Evolutionary conservation across 2,888 invertebrate genomes (phyloP).

Genomic region (Stenodema calcarata): DNA sequence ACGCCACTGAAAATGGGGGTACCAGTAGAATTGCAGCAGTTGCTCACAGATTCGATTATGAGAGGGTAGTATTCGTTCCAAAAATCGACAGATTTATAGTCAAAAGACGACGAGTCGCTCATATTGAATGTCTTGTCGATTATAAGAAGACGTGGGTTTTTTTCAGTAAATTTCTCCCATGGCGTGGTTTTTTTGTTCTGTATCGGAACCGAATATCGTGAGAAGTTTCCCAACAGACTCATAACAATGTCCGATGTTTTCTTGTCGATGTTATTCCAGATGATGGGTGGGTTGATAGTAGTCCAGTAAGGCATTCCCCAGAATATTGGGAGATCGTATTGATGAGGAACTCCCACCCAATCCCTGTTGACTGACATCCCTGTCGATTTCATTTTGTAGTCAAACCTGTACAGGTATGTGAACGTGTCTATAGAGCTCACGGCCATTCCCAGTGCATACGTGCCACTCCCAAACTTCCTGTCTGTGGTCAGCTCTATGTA

Average conservation of each 20-base stretch:
- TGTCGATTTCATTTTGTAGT: constrained; percentile 63
- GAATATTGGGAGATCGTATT: constrained; percentile 80
- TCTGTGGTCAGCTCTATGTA: constrained; percentile 78
- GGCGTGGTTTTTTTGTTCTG: constrained; percentile 73
- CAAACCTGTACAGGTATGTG: constrained; percentile 78
- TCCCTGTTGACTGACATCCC: constrained; percentile 73
- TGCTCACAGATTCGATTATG: constrained; percentile 74
- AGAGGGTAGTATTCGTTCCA: constrained; percentile 86
- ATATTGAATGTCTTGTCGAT: constrained; percentile 80
- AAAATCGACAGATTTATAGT: constrained; percentile 80
- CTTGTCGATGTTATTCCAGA: constrained; percentile 79
- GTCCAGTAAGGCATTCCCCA: constrained; percentile 82
- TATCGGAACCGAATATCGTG: constrained; percentile 71
- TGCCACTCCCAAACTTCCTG: constrained; percentile 75
- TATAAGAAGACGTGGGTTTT: constrained; percentile 74
- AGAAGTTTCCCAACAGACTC: constrained; percentile 82
- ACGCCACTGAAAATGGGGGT: not conserved
- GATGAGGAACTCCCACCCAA: constrained; percentile 82
- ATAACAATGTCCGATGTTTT: constrained; percentile 80
- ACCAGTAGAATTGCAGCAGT: constrained; percentile 72
- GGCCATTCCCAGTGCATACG: constrained; percentile 72
- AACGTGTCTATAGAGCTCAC: constrained; percentile 65
- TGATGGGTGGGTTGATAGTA: constrained; percentile 63
- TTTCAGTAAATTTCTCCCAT: constrained; percentile 75
- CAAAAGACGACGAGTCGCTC: constrained; percentile 71